Base-by-base conservation (phyloP, 2,888 invertebrate genomes). In the Enoplolaimus lenunculus region DNA sequence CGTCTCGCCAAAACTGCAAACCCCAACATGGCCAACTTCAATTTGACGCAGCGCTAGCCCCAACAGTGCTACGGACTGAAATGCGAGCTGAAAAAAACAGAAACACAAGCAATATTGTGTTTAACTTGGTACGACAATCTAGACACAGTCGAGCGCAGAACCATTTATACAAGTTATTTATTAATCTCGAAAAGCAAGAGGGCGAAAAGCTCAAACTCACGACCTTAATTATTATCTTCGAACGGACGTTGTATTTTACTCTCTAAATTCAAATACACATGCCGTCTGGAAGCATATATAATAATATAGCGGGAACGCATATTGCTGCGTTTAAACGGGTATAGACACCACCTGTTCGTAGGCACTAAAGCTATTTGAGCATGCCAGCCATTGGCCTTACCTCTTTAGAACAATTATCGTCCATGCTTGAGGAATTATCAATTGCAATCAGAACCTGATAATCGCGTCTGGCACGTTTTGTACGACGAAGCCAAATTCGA, bases 401-500 rank as follows among this genome's bases (percentile, higher is more conserved):
- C 78, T 91, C 89, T 76, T 83, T 82, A 57, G 83, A 83, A 72
- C 83, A 81, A 76, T 84, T 85, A 75, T 85, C 84, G 21, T 80
- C 78, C 86, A 86, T 86, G 71, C 84, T 84, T 16, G 88, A 87
- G 0, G 97, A 97, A 81, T 99, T 95, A 80, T 99, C 98, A 2
- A 99, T 88, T 0, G 98, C 97, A 64, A 99, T 85, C 29, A 93
- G 88, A 68, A 97, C 91, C 81, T 94, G 94, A 82, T 98, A 98
- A 76, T 97, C 90, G 67, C 98, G 85, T 79, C 93, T 91, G 0
- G 91, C 92, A 0, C 94, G 93, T 81, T 93, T 93, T 0, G 93
- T 95, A 70, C 98, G 85, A 21, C 97, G 85, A 77, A 99, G 80
- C 98, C 98, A 99, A 78, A 99, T 99, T 81, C 95, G 94, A 81